phyloP scores from a whole-genome alignment of 2,113 vertebrate genomes.

The Zapus hudsonius region DNA sequence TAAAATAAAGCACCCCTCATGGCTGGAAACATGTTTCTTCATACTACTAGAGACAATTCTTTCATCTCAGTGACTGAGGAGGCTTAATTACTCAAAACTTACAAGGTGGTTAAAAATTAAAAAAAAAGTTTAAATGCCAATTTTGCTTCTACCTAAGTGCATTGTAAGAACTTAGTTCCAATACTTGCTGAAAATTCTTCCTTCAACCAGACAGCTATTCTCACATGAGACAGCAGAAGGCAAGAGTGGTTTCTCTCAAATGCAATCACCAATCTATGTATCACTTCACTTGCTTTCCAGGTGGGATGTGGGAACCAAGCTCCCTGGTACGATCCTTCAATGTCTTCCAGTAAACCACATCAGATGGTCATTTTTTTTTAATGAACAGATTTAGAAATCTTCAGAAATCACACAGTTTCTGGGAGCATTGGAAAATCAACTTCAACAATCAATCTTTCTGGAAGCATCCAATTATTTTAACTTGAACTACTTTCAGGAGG shows the following conservation, averaged over 20 bases:
- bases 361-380: neutral
- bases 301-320: neutral
- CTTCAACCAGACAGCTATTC: neutral
- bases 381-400: neutral
- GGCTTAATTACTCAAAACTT: constrained; percentile 74
- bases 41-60: constrained; percentile 26
- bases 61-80: constrained; percentile 53
- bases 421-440: neutral
- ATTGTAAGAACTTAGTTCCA: constrained; percentile 31
- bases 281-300: neutral
- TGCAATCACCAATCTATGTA: neutral
- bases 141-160: constrained; percentile 50
- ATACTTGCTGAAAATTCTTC: constrained; percentile 46
- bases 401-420: neutral
- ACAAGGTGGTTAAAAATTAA: constrained; percentile 62
- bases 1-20: neutral
- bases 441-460: neutral
- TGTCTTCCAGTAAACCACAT: neutral
- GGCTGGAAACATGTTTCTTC: neutral
- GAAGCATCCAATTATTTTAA: neutral
- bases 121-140: constrained; percentile 68
- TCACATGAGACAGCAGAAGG: neutral
- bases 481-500: neutral
- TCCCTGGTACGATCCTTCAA: neutral
- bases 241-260: neutral